Conservation (phyloP, 2,797 vertebrate genomes). For the Anguilla megastoma region DNA sequence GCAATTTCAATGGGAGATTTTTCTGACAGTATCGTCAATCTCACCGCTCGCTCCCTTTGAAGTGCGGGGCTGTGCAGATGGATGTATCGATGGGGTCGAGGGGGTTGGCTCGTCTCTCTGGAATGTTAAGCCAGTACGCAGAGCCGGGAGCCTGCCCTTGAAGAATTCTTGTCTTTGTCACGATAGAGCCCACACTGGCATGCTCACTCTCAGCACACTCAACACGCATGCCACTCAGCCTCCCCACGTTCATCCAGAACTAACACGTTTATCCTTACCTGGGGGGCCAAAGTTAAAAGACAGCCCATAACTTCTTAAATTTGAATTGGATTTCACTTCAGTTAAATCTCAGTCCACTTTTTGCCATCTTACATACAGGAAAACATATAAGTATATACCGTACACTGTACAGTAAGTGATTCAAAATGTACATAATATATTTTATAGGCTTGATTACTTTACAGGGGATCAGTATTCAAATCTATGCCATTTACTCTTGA, state of each 20-base stretch:
- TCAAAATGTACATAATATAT: background rate
- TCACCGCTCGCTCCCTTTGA: slow-evolving; percentile 20
- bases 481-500: background rate
- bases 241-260: background rate
- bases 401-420: background rate
- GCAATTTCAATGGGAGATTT: slow-evolving; percentile 10
- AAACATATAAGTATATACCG: background rate
- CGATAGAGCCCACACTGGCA: background rate
- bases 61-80: slow-evolving; percentile 21
- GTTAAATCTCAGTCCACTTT: background rate
- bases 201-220: background rate
- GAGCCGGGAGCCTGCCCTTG: slow-evolving; percentile 18
- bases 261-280: background rate
- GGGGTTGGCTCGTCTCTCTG: background rate
- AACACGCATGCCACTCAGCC: background rate
- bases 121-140: slow-evolving; percentile 25
- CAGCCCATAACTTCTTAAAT: background rate
- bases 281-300: background rate
- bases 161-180: slow-evolving; percentile 23
- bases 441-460: background rate
- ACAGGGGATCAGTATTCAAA: background rate
- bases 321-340: background rate
- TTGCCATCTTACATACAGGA: background rate
- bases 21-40: background rate
- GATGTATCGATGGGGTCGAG: slow-evolving; percentile 2